Percentiles rank a stretch among this genome's conserved stretches.
These are phyloP conservation scores for Sarcophaga subvicina DNA, from an alignment of 2,888 invertebrate species.

Conservation along the genomic window DNA sequence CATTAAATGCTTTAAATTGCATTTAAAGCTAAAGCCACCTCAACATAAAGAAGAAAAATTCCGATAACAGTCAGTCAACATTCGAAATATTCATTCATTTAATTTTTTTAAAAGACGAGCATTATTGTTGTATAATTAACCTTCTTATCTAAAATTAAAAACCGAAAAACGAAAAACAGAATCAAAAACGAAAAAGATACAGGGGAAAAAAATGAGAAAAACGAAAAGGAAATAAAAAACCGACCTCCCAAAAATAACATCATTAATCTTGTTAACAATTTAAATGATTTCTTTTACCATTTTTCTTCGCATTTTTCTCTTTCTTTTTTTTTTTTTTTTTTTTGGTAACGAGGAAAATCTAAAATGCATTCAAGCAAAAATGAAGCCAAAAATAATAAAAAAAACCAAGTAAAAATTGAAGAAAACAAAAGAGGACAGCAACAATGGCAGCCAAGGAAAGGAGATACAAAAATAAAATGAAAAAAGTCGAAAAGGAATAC, in stretches of 20 bases:
- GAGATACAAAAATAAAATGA: background rate
- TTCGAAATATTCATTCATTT: conserved; percentile 68
- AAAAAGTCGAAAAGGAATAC: conserved; percentile 44
- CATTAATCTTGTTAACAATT: conserved; percentile 75
- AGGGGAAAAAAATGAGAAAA: no score
- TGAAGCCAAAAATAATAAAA: background rate
- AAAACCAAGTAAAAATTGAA: conserved; percentile 47
- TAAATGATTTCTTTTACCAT: conserved; percentile 70
- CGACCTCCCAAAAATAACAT: conserved; percentile 59
- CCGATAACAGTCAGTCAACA: conserved; percentile 13
- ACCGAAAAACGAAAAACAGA: conserved; percentile 67
- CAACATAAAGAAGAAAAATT: background rate
- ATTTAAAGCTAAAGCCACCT: no score
- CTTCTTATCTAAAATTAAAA: conserved; percentile 68
- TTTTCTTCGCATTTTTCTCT: background rate
- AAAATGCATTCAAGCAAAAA: conserved; percentile 68
- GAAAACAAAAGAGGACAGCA: conserved; percentile 58
- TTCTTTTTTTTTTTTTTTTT: background rate
- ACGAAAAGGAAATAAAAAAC: conserved; percentile 43
- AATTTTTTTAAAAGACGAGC: no score
- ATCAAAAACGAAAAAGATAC: conserved; percentile 33
- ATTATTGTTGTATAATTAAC: conserved; percentile 67
- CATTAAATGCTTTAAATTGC: no score
- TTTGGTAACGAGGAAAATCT: conserved; percentile 40
- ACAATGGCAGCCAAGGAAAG: conserved; percentile 50